These are phyloP conservation scores for Patiria miniata DNA, from an alignment of 35 echinoderm and acorn worm species.

Conservation along the genomic window DNA sequence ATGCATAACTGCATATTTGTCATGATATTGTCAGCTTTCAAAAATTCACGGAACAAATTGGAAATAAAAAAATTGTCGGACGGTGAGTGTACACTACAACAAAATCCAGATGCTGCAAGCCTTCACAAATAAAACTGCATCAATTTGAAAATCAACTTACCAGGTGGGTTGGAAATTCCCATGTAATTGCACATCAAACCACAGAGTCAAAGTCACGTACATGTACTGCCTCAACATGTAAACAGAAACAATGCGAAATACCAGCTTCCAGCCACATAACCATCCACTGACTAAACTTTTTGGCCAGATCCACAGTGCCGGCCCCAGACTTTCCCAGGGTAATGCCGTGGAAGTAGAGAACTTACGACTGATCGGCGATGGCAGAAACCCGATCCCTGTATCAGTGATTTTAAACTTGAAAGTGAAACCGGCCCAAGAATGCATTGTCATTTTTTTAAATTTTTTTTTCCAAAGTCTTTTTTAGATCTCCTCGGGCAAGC, in stretches of 20 bases:
- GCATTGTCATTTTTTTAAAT: conserved; percentile 30
- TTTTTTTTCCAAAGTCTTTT: no score
- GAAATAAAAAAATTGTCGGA: no score
- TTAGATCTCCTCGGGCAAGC: neutral
- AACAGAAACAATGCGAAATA: no score
- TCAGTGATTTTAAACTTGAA: conserved; percentile 26
- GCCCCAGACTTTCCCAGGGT: conserved; percentile 22
- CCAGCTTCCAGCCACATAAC: neutral
- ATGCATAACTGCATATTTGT: no score
- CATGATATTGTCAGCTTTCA: no score
- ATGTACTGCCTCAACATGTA: neutral
- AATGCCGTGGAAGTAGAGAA: neutral
- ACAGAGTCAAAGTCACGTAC: neutral
- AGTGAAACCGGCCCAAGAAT: conserved; percentile 7
- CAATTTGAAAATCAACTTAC: neutral
- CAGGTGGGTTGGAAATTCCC: neutral
- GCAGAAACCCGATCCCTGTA: neutral
- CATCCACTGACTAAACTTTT: neutral
- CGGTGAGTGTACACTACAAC: no score
- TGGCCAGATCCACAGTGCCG: no score
- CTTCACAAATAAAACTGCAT: no score
- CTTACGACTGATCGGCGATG: neutral
- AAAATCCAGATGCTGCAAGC: no score
- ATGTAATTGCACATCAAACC: neutral
- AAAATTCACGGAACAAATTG: no score